These are phyloP conservation scores for Pseudochaenichthys georgianus DNA, from an alignment of 2,797 vertebrate genomes.

Conservation along the genomic window DNA sequence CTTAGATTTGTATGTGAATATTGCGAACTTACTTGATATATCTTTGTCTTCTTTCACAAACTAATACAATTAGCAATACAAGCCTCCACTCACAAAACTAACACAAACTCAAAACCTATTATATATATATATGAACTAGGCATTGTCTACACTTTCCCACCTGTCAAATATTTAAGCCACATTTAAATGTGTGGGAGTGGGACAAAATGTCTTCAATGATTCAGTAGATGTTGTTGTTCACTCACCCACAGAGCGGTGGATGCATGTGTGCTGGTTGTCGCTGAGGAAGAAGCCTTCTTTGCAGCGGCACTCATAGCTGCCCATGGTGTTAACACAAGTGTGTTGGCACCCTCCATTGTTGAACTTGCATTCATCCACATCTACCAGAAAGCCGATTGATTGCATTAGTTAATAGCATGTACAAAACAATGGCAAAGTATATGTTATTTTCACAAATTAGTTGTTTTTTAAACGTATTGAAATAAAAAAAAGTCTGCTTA, in stretches of 20 bases:
- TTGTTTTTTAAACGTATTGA: conserved; percentile 5
- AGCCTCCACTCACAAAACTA: conserved; percentile 24
- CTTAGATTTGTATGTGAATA: conserved; percentile 69
- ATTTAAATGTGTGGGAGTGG: not conserved
- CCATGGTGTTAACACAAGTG: conserved; percentile 93
- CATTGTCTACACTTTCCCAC: not conserved
- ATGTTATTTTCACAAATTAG: conserved; percentile 19
- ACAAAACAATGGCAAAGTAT: conserved; percentile 32
- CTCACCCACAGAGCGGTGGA: conserved; percentile 96
- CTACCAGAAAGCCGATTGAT: conserved; percentile 74
- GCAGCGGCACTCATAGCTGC: conserved; percentile 96
- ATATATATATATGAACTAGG: not conserved
- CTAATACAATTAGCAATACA: conserved; percentile 37
- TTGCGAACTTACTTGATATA: conserved; percentile 76
- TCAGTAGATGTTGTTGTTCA: conserved; percentile 21
- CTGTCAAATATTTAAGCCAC: not conserved
- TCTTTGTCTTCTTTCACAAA: conserved; percentile 51
- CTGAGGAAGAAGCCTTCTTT: conserved; percentile 97
- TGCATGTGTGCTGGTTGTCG: conserved; percentile 98
- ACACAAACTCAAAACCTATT: not conserved
- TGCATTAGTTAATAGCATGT: conserved; percentile 31
- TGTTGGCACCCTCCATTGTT: conserved; percentile 99
- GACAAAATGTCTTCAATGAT: not conserved
- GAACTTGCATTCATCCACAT: conserved; percentile 94
- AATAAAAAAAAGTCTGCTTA: conserved; percentile 20